phyloP scores from a whole-genome alignment of 1,140 invertebrate genomes.

The Thaumetopoea pityocampa region DNA sequence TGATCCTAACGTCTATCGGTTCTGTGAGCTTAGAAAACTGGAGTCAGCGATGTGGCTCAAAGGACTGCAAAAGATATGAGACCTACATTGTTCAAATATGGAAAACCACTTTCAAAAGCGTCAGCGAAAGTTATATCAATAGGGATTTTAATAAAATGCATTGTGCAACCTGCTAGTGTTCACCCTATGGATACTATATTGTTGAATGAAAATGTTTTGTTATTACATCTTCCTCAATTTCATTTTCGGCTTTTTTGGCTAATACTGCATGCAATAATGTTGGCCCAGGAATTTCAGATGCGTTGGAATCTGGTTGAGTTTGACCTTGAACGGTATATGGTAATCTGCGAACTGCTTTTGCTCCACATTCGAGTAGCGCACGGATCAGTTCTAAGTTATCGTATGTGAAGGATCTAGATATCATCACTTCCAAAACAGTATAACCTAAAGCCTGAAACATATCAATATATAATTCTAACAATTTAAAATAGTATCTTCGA shows the following conservation, averaged over 20 bases:
- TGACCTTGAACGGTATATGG: not conserved
- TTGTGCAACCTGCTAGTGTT: too few species aligned
- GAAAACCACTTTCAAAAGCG: too few species aligned
- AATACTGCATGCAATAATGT: slow-evolving; percentile 51
- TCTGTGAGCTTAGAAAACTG: too few species aligned
- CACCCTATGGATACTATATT: too few species aligned
- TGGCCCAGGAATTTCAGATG: slow-evolving; percentile 28
- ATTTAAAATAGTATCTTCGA: slow-evolving; percentile 7
- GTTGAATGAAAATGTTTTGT: too few species aligned
- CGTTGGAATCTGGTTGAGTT: slow-evolving; percentile 1
- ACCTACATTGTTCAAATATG: too few species aligned
- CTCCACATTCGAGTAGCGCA: slow-evolving; percentile 52
- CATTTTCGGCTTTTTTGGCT: slow-evolving; percentile 30
- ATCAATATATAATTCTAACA: not conserved
- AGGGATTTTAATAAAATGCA: too few species aligned
- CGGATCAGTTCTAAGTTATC: slow-evolving; percentile 52
- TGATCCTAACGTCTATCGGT: too few species aligned
- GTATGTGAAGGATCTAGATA: slow-evolving; percentile 41
- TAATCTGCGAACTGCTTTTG: slow-evolving; percentile 46
- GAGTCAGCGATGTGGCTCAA: too few species aligned
- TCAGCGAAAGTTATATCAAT: too few species aligned
- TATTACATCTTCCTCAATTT: slow-evolving; percentile 42
- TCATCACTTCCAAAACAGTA: slow-evolving; percentile 58
- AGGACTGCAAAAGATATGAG: too few species aligned
- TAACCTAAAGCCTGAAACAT: slow-evolving; percentile 41